phyloP scores from a whole-genome alignment of 2,113 vertebrate genomes.

The Pan paniscus region DNA sequence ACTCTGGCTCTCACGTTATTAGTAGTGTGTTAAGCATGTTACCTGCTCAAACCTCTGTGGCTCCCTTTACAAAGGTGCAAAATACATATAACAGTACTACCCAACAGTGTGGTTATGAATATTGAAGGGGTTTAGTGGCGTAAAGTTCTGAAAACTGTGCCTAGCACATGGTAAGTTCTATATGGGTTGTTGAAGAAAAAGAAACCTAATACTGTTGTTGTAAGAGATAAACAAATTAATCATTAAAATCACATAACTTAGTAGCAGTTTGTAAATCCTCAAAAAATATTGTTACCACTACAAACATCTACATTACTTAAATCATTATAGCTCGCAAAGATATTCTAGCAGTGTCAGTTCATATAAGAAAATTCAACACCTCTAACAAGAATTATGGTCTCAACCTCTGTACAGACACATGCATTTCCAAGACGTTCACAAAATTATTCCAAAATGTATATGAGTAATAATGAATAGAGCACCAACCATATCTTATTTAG shows the following conservation, averaged over 20 bases:
- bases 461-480: background rate
- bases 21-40: background rate
- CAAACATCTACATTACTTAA: background rate
- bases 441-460: background rate
- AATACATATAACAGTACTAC: background rate
- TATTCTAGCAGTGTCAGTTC: background rate
- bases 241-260: background rate
- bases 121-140: background rate
- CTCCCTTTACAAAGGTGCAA: background rate
- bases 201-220: background rate
- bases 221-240: background rate
- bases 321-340: background rate
- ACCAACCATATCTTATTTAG: background rate
- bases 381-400: background rate
- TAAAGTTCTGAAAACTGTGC: background rate
- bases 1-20: background rate
- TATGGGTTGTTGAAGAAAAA: background rate
- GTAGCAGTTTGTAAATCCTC: rapidly evolving
- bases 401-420: background rate
- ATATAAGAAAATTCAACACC: background rate
- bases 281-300: background rate
- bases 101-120: background rate
- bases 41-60: background rate
- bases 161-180: rapidly evolving
- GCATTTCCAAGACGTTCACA: background rate